phyloP scores from a whole-genome alignment of 2,888 invertebrate species.

The Drosophila prostipennis region DNA sequence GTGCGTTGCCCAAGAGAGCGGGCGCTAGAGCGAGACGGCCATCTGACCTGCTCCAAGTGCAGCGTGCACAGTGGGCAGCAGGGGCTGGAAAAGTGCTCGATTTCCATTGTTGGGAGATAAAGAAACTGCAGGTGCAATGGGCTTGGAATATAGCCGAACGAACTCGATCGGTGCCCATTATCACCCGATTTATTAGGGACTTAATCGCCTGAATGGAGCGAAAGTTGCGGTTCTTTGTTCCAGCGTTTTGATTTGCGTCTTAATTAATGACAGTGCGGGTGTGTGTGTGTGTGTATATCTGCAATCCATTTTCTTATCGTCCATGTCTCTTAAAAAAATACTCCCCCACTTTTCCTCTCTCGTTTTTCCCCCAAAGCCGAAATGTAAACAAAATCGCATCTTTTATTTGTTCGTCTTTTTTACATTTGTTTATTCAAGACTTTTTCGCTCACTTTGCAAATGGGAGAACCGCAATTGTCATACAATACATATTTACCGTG shows the following conservation, averaged over 20 bases:
- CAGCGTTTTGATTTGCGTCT: constrained; percentile 66
- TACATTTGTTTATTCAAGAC: constrained; percentile 21
- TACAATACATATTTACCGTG: constrained; percentile 1
- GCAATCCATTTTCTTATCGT: constrained; percentile 67
- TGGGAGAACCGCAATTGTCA: constrained; percentile 9
- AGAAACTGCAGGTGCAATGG: constrained; percentile 23
- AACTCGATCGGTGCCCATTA: constrained; percentile 9
- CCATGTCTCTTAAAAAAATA: constrained; percentile 38
- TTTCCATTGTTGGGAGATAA: constrained; percentile 1
- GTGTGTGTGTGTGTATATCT: constrained; percentile 60
- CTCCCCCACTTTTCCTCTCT: constrained; percentile 29
- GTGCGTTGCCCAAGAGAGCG: constrained; percentile 61
- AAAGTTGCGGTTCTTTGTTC: constrained; percentile 57
- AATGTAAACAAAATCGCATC: constrained; percentile 44
- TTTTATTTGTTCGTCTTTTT: constrained; percentile 6
- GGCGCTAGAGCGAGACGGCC: constrained; percentile 48
- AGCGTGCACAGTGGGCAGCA: constrained; percentile 63
- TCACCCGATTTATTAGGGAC: not conserved
- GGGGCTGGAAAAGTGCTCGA: constrained; percentile 18
- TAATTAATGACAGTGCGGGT: constrained; percentile 41
- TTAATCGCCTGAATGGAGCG: constrained; percentile 2
- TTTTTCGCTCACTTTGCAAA: constrained; percentile 6
- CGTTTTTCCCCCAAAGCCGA: constrained; percentile 16
- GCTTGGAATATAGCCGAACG: not conserved
- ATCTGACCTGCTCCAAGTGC: constrained; percentile 57